These are phyloP conservation scores for Muraenolepis orangiensis DNA, from an alignment of 2,797 vertebrate species.

Conservation along the genomic window DNA sequence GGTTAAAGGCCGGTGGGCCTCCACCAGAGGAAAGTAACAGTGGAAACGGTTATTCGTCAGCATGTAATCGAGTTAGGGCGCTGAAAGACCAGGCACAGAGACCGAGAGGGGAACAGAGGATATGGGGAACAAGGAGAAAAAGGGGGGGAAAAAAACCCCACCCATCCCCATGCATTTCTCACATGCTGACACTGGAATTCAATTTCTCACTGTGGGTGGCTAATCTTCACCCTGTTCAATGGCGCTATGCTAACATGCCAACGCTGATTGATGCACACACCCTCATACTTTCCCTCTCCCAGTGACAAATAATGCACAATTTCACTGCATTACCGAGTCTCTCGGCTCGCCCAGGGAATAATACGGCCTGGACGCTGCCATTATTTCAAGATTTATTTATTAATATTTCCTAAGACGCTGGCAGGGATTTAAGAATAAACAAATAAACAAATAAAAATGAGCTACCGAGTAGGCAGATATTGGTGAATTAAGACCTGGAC, in stretches of 20 bases:
- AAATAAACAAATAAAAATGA: conserved; percentile 45
- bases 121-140: conserved; percentile 1
- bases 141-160: neutral
- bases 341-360: conserved; percentile 56
- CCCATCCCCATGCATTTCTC: conserved; percentile 42
- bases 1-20: neutral
- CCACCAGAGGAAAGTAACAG: neutral
- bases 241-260: conserved; percentile 59
- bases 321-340: conserved; percentile 59
- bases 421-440: conserved; percentile 41
- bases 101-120: conserved; percentile 35
- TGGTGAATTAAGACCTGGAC: conserved; percentile 60
- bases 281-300: conserved; percentile 52
- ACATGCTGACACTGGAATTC: conserved; percentile 45
- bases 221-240: conserved; percentile 62
- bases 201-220: conserved; percentile 65
- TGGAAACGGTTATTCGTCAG: conserved; percentile 41
- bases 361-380: conserved; percentile 51
- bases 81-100: conserved; percentile 42
- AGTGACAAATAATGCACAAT: conserved; percentile 65
- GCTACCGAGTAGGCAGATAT: conserved; percentile 58
- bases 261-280: conserved; percentile 64
- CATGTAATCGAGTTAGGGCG: conserved; percentile 58
- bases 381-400: conserved; percentile 66
- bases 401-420: conserved; percentile 63